Evolutionary conservation across 2,888 invertebrate genomes (phyloP), one percentile per base, ranked within the genome.

Genomic region (Zaprionus obscuricornis): DNA sequence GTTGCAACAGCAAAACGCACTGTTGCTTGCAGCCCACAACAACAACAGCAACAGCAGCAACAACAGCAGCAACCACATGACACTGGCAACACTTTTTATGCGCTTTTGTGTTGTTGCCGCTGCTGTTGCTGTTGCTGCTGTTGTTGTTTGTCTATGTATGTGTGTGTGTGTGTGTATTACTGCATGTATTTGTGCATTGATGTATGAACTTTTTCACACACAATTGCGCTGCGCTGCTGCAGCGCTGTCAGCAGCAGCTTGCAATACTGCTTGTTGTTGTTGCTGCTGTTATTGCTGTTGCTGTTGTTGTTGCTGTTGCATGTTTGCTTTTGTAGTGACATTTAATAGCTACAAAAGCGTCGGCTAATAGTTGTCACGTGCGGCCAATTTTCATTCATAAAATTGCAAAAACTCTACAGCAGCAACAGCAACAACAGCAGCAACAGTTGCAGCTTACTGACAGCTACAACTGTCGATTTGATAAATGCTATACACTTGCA

Each of bases 81-180:
- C 70, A 82, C n/a, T n/a, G n/a, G 83, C 85, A 74, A 70, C 65
- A 69, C 81, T 83, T 83, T 83, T 79, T 85, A 82, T 83, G 60
- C 75, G 33, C 60, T 56, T 37, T 34, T 45, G 16, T 11, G 40
- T 52, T 33, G 51, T 17, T 29, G 39, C 29, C n/a, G n/a, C n/a
- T n/a, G n/a, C n/a, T n/a, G 22, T 36, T 5, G 8, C 22, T 27
- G 6, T 22, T 5, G 2, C 14, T 22, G 6, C 22, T 7, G 27
- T 27, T 27, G 5, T 6, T 27, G 27, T 72, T 57, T 70, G 52
- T 58, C 40, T 47, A 31, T 63, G 42, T 43, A 20, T 66, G 67
- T 10, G 5, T 24, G 11, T 57, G 43, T 37, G 27, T 55, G 27
- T 50, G 11, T 24, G 16, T 52, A 27, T 2, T 3, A 10, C 29